Evolutionary conservation across 1,140 invertebrate genomes (phyloP).

Genomic region (Scaptomyza hsui): DNA sequence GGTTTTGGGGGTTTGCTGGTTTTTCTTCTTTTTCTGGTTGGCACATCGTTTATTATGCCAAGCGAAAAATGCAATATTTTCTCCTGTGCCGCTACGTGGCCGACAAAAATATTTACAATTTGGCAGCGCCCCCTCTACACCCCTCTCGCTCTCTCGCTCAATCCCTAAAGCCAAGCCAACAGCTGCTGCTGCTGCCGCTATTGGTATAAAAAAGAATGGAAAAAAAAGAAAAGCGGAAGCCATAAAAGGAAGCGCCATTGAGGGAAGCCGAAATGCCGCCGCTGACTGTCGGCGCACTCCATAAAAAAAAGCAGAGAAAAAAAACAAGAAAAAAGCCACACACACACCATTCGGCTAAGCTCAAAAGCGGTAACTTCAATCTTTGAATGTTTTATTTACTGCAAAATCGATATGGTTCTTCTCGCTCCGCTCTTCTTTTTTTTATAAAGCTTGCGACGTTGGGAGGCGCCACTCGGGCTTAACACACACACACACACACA

Average conservation of each 20-base stretch:
- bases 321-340: conserved; percentile 58
- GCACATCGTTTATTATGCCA: conserved; percentile 81
- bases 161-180: conserved; percentile 38
- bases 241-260: conserved; percentile 74
- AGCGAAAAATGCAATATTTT: conserved; percentile 81
- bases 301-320: conserved; percentile 49
- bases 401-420: conserved; percentile 75
- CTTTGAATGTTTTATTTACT: conserved; percentile 82
- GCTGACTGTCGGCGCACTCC: conserved; percentile 55
- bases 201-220: conserved; percentile 38
- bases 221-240: conserved; percentile 57
- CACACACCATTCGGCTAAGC: conserved; percentile 81
- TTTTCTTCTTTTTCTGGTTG: conserved; percentile 43
- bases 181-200: conserved; percentile 59
- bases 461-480: conserved; percentile 51
- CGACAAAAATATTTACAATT: conserved; percentile 82
- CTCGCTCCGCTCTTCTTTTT: conserved; percentile 10
- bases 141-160: conserved; percentile 1
- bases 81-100: conserved; percentile 79
- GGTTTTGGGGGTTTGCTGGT: conserved; percentile 28
- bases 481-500: conserved; percentile 60
- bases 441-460: conserved; percentile 45
- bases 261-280: conserved; percentile 31
- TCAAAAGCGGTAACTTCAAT: conserved; percentile 80
- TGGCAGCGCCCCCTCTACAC: conserved; percentile 43